Base-by-base conservation (phyloP, 1,140 invertebrate species). In the Eueides isabella region DNA sequence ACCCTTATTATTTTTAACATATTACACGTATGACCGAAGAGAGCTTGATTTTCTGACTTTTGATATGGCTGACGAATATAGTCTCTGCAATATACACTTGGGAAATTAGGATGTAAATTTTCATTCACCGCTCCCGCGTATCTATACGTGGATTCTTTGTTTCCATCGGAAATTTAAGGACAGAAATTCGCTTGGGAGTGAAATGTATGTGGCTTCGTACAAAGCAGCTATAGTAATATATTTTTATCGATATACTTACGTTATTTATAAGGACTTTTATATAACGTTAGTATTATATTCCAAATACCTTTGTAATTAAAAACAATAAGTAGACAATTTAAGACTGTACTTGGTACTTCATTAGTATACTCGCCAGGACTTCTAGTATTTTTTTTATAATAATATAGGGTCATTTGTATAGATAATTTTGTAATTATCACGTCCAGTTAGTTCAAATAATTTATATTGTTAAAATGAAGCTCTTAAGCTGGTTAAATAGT, bases 31-130 rank as follows among this genome's bases (percentile, higher is more conserved):
- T 19, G 61, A 30, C 61, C 61, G 29, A 63, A 29, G 16, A 38
- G 19, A 61, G 48, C 30, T 63, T 62, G 30, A 70, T 70, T 62
- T 69, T 69, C 30, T 23, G 30, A 63, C 61, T 69, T 69, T 70
- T 70, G 68, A 63, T 62, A 70, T 85, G 72, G 75, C 80, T 88
- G 85, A 90, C 85, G 85, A 91, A 88, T 86, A 85, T 77, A 84
- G 76, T 77, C 77, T 76, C 78, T 73, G 67, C 80, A 82, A 77
- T 82, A 87, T 84, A 76, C 90, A 83, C 89, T 61, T 72, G 89
- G 90, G 90, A 92, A 92, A 92, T 92, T 92, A 91, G 89, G 84
- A 91, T 91, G 89, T 89, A 92, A 91, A 92, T 90, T 92, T 87
- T 75, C 83, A 87, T 90, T 92, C 85, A 79, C 80, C 85, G 77